A percentile compares a stretch with the other conserved stretches of the same genome.
Evolutionary conservation across 2,797 vertebrate species (phyloP).

Genomic region (Pogonophryne albipinna): DNA sequence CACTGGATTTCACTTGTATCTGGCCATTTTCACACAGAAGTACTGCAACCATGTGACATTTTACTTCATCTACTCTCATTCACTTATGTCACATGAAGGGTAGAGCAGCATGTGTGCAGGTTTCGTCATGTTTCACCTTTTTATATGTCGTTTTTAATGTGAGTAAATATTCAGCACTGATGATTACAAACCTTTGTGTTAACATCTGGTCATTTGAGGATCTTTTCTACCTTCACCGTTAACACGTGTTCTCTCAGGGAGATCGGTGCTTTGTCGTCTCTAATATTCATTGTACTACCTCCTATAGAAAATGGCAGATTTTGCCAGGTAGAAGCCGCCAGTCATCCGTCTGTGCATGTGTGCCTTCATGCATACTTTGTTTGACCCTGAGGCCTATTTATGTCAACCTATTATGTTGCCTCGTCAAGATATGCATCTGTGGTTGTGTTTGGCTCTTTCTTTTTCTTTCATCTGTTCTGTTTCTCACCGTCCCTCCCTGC

Average conservation of each 20-base stretch:
- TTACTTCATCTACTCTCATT: too few relatives aligned
- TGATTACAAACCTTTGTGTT: too few relatives aligned
- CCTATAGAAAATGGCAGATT: not conserved
- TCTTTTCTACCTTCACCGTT: not conserved
- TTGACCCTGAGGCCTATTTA: slow-evolving; percentile 41
- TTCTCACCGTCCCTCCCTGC: slow-evolving; percentile 71
- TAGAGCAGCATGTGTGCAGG: too few relatives aligned
- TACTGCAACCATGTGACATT: too few relatives aligned
- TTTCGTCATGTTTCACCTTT: too few relatives aligned
- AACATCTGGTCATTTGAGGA: too few relatives aligned
- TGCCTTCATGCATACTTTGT: slow-evolving; percentile 22
- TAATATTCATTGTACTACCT: not conserved
- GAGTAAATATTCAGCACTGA: too few relatives aligned
- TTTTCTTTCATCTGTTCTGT: slow-evolving; percentile 54
- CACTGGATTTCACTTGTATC: too few relatives aligned
- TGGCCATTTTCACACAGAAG: too few relatives aligned
- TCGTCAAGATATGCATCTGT: slow-evolving; percentile 67
- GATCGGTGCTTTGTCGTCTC: not conserved
- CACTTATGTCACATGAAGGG: too few relatives aligned
- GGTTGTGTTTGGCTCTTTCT: slow-evolving; percentile 51
- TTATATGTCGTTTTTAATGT: too few relatives aligned
- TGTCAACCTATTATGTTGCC: slow-evolving; percentile 48
- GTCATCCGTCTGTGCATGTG: not conserved
- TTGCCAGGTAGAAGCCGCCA: not conserved
- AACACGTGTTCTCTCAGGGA: not conserved